These are phyloP conservation scores for Unio delphinus DNA, from an alignment of 2,888 invertebrate species.

Conservation along the genomic window DNA sequence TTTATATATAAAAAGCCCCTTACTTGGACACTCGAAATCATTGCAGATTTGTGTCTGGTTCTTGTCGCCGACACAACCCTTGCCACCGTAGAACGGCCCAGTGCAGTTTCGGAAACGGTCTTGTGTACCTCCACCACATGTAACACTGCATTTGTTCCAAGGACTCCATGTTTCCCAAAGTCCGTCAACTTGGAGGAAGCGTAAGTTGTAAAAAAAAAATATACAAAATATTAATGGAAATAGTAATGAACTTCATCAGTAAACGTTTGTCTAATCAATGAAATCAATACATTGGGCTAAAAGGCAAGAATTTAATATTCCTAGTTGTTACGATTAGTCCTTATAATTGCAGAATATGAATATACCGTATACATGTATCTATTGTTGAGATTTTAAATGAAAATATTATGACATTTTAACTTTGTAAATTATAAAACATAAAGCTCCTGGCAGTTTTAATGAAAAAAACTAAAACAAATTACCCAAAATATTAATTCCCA, in stretches of 20 bases:
- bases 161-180: conserved; percentile 50
- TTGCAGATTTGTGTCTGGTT: conserved; percentile 44
- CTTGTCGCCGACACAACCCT: conserved; percentile 41
- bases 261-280: no score
- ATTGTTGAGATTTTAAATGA: no score
- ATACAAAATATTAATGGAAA: not conserved
- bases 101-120: conserved; percentile 41
- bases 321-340: no score
- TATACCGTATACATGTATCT: no score
- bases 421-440: no score
- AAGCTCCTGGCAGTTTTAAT: no score
- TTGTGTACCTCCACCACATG: conserved; percentile 53
- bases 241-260: not conserved
- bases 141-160: conserved; percentile 55
- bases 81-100: conserved; percentile 50
- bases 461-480: no score
- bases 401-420: no score
- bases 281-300: no score
- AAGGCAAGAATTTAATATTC: no score
- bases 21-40: conserved; percentile 60
- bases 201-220: not conserved
- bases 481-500: no score
- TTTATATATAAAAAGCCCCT: conserved; percentile 2
- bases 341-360: no score
- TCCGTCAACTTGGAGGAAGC: conserved; percentile 46